Percentiles rank a stretch among this genome's conserved stretches.
phyloP scores from a whole-genome alignment of 2,797 vertebrate genomes.

The Falco novaeseelandiae region DNA sequence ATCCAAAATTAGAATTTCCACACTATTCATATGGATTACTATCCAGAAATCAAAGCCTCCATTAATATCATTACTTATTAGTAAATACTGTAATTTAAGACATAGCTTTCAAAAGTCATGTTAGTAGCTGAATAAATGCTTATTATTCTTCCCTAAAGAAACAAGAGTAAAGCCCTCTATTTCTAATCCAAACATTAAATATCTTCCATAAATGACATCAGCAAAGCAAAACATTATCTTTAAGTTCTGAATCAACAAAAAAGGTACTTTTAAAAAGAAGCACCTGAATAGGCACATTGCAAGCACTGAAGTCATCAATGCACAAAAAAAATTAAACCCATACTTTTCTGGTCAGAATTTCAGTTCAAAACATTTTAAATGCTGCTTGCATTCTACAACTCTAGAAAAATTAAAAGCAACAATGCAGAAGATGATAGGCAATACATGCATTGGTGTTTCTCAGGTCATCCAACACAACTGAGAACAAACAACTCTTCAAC shows the following conservation, averaged over 20 bases:
- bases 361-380: neutral
- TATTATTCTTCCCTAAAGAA: neutral
- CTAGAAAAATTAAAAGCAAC: neutral
- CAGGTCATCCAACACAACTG: neutral
- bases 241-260: neutral
- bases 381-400: neutral
- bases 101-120: neutral
- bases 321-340: neutral
- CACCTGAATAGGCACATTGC: neutral
- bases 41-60: neutral
- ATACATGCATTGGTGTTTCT: neutral
- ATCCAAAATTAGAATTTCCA: neutral
- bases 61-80: neutral
- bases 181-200: neutral
- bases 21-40: neutral
- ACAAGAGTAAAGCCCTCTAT: neutral
- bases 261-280: neutral
- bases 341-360: neutral
- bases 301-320: neutral
- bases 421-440: neutral
- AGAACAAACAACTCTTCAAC: neutral
- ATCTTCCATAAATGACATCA: neutral
- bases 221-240: neutral
- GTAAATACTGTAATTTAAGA: neutral
- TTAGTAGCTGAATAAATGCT: neutral